Base-by-base conservation (phyloP, 1,140 invertebrate genomes). In the Leucophenga varia region DNA sequence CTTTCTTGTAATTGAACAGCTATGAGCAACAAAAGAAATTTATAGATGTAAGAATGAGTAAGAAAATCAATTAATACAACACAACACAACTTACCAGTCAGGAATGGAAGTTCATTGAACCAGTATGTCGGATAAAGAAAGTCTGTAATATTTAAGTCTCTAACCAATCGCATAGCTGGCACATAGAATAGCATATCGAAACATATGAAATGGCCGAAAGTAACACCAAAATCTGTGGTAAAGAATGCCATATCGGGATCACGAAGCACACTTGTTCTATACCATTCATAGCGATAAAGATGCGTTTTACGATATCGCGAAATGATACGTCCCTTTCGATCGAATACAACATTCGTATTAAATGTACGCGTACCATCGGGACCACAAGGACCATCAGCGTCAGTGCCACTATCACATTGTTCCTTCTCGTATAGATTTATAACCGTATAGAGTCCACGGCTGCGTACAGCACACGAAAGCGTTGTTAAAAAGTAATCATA, bases 231-330 rank as follows among this genome's bases (percentile, higher is more conserved):
- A 56, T 88, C 85, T 0, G 88, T 89, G 2, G 58, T 84, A 63
- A 53, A 68, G 14, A n/a, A 56, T 19, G 21, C 13, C n/a, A 40
- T 32, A 22, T 87, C 80, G 1, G 65, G 50, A 13, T 50, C 7
- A 0, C 31, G 47, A 1, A 61, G 39, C 20, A 61, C 54, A 10
- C 57, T 47, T 0, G 0, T 28, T 16, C 20, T 8, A 20, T 55
- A 19, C 37, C 53, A 64, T 37, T 54, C 60, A 1, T 46, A 22
- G 0, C 60, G 63, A 89, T 88, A 20, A 3, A 55, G 45, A 72
- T 91, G 85, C 10, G 79, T 81, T 65, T 93, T 93, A 17, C 88
- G 82, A 64, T 93, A 93, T 35, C 85, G 81, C 10, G 68, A 76
- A 2, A 81, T 64, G 1, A 81, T 50, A 3, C 42, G 54, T 3